phyloP scores from a whole-genome alignment of 2,888 invertebrate species.

The Nebria brevicollis region DNA sequence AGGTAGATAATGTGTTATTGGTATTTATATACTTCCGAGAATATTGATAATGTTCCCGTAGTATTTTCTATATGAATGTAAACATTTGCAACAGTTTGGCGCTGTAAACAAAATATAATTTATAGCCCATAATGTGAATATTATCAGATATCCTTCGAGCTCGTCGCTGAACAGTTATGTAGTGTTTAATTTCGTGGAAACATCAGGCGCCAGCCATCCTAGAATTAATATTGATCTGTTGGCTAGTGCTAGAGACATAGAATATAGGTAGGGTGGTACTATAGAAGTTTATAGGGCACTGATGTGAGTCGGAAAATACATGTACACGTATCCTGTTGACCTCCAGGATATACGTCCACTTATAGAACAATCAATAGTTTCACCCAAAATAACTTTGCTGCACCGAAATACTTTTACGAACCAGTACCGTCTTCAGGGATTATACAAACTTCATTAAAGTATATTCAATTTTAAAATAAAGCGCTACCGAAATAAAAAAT shows the following conservation, averaged over 20 bases:
- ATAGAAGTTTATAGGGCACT: neutral
- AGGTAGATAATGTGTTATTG: no score
- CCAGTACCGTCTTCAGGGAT: neutral
- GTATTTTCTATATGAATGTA: neutral
- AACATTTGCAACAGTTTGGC: neutral
- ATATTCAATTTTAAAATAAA: no score
- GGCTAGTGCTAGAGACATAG: neutral
- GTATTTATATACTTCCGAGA: no score
- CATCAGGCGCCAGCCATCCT: slow-evolving; percentile 18
- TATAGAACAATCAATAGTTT: neutral
- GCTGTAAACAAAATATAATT: neutral
- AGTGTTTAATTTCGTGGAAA: slow-evolving; percentile 26
- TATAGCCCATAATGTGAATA: neutral
- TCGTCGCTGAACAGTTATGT: neutral
- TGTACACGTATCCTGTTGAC: slow-evolving; percentile 10
- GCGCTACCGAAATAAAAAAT: no score
- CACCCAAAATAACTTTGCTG: neutral
- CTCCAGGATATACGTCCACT: neutral
- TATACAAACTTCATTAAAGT: neutral
- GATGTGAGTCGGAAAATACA: neutral
- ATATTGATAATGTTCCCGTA: neutral
- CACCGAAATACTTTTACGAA: neutral
- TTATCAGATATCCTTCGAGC: slow-evolving; percentile 2
- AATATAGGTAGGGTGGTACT: neutral
- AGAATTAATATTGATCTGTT: slow-evolving; percentile 23